Evolutionary conservation across 2,888 invertebrate species (phyloP), one percentile per base, ranked within the genome.

Genomic region (Lumbricus terrestris): DNA sequence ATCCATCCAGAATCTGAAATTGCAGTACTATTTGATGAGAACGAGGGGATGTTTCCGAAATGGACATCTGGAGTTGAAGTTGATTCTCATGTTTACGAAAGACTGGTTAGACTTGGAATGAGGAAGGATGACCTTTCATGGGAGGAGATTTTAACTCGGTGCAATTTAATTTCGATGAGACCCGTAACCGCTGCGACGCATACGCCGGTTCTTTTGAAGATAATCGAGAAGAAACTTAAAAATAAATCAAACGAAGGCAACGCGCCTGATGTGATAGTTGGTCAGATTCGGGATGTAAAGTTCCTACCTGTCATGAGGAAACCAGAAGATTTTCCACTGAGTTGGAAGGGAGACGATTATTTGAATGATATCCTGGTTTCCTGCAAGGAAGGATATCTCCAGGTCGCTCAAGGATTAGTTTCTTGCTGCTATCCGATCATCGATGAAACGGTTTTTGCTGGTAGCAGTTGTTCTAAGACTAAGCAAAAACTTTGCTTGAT

Each of bases 41-140:
- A 91, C 4, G 94, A 94, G 82, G 93, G 90, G 88, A 33, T 92
- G 1, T 94, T 93, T 91, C 93, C 93, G 15, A 35, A 91, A 54
- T 89, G 47, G 47, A 91, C 90, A 6, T 89, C 85, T 88, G 90
- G 42, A 82, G 85, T 34, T 35, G 16, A 6, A 34, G 33, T 20
- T n/a, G 34, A 54, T 29, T 34, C 37, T n/a, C 23, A n/a, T 16
- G 20, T 90, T 20, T 40, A 82, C 85, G 16, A 33, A 15, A 82
- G 33, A 35, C n/a, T 90, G 42, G 29, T 82, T 37, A 40, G 23
- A 0, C 35, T 90, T 38, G 90, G 90, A 38, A 90, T 90, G 90
- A 90, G 18, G 23, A 37, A 38, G 16, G 38, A 90, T 38, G 90
- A 90, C 35, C 83, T 90, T n/a, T 18, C 90, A 18, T 83, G 83